Conservation (phyloP, 2,113 vertebrate genomes). For the Gyps fulvus region DNA sequence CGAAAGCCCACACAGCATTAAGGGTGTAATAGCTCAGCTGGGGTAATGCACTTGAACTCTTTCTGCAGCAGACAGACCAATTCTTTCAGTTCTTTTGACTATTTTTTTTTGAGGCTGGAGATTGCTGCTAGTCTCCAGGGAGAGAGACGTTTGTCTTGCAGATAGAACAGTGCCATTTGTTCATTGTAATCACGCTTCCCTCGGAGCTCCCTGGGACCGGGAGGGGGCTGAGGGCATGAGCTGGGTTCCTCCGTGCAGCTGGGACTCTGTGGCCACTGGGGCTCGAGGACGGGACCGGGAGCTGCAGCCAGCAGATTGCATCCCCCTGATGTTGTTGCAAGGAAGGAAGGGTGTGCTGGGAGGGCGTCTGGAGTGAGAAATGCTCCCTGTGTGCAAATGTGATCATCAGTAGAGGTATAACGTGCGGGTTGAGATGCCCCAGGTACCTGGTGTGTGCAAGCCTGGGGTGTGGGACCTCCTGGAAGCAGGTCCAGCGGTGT, state of each 20-base stretch:
- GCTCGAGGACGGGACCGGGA: rapidly evolving
- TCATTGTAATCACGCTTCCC: slow-evolving; percentile 7
- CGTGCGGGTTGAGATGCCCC: rapidly evolving
- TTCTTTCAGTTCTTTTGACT: slow-evolving; percentile 28
- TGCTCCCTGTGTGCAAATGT: not conserved
- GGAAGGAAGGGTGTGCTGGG: not conserved
- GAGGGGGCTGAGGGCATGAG: not conserved
- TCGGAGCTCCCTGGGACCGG: not conserved
- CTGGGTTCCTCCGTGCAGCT: not conserved
- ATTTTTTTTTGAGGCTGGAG: not conserved
- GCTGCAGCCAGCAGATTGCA: not conserved
- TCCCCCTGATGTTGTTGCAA: not conserved
- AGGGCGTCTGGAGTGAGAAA: not conserved
- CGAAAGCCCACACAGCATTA: slow-evolving; percentile 27
- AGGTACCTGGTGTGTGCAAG: not conserved
- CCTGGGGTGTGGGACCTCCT: not conserved
- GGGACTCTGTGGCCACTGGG: not conserved
- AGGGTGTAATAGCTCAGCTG: slow-evolving; percentile 45
- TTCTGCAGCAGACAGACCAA: slow-evolving; percentile 22
- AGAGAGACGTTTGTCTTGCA: slow-evolving; percentile 4
- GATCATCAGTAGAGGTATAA: not conserved
- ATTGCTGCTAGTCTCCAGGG: slow-evolving; percentile 26
- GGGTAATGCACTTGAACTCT: slow-evolving; percentile 32
- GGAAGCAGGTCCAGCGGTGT: rapidly evolving
- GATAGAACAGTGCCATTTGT: slow-evolving; percentile 50